phyloP scores from a whole-genome alignment of 2,888 invertebrate genomes.

The Callimorpha dominula region DNA sequence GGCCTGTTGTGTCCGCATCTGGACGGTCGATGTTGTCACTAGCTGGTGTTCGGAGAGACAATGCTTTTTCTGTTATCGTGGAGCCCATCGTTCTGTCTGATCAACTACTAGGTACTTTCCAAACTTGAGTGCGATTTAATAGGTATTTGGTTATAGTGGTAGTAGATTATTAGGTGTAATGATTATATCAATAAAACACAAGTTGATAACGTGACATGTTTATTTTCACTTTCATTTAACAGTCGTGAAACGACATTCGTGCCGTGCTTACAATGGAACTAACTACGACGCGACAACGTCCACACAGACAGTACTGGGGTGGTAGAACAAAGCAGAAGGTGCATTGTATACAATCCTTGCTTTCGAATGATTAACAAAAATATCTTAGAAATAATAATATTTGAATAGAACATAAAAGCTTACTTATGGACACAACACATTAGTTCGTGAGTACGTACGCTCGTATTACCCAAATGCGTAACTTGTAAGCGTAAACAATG shows the following conservation, averaged over 20 bases:
- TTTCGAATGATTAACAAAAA: neutral
- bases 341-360: neutral
- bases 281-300: neutral
- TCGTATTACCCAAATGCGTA: neutral
- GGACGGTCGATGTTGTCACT: too few relatives aligned
- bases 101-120: too few relatives aligned
- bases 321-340: neutral
- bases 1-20: too few relatives aligned
- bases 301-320: neutral
- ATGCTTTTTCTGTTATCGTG: too few relatives aligned
- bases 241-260: neutral
- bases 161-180: neutral
- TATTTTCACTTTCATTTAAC: slow-evolving; percentile 16
- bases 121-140: too few relatives aligned
- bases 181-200: slow-evolving; percentile 9
- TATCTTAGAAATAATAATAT: neutral
- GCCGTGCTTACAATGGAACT: neutral
- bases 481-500: neutral
- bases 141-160: too few relatives aligned
- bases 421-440: neutral
- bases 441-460: neutral
- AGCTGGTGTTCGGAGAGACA: too few relatives aligned
- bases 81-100: too few relatives aligned
- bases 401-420: neutral
- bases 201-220: slow-evolving; percentile 16